A percentile compares a stretch with the other conserved stretches of the same genome.
Conservation (phyloP, 2,113 vertebrate species). For the Lophochroa leadbeateri region DNA sequence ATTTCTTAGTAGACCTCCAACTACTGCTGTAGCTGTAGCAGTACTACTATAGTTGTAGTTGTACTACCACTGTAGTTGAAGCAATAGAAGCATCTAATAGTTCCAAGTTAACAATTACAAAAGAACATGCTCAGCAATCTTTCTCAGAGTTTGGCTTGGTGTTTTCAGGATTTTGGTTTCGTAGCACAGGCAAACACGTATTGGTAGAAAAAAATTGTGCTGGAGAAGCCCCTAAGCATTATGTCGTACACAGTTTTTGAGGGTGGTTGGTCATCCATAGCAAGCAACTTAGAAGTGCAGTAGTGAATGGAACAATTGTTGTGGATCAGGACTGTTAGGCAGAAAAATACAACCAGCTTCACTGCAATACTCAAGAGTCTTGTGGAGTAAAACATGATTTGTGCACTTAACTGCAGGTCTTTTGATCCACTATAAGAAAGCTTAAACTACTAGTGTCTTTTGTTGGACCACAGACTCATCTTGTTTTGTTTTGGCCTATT, state of each 20-base stretch:
- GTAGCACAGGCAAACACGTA: not conserved
- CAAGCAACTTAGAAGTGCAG: not conserved
- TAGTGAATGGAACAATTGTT: not conserved
- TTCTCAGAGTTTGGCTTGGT: not conserved
- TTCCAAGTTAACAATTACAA: not conserved
- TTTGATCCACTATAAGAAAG: not conserved
- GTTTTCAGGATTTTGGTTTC: not conserved
- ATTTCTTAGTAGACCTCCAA: not conserved
- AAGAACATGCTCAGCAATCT: not conserved
- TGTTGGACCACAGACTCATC: not conserved
- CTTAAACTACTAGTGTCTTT: not conserved
- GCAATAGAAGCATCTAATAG: not conserved
- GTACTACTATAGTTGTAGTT: not conserved
- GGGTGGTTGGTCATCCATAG: not conserved
- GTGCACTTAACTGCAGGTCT: not conserved
- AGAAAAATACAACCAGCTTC: no score
- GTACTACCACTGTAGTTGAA: not conserved
- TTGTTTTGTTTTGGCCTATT: not conserved
- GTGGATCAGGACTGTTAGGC: no score
- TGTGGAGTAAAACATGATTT: not conserved
- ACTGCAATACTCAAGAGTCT: not conserved
- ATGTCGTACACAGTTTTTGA: not conserved
- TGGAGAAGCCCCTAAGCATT: not conserved
- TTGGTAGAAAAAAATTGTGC: not conserved
- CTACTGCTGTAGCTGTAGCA: not conserved